Evolutionary conservation across 2,113 vertebrate species (phyloP), one percentile per base, ranked within the genome.

Genomic region (Panthera leo): DNA sequence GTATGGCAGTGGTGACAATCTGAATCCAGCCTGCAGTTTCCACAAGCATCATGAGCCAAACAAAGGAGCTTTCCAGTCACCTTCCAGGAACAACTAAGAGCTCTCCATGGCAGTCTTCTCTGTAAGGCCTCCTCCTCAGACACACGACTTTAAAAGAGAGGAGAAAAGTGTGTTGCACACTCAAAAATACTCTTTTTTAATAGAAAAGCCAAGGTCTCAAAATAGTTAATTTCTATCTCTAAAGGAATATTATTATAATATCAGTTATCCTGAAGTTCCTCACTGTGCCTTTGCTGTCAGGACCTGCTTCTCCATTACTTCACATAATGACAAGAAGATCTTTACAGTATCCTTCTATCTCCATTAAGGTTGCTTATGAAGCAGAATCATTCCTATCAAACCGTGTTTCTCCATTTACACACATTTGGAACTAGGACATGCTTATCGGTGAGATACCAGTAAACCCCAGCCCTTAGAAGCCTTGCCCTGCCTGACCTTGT

Each of bases 1-100:
- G 0, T 0, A 29, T 13, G 23, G 55, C 4, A 23, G 3, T 3
- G 70, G 27, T 0, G 0, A 16, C 23, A 5, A 18, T 27, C 4
- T 63, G 67, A 82, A 7, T 25, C 11, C 3, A 31, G 63, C 21
- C 23, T 88, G 11, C 1, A 1, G 10, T 21, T 51, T 68, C 55
- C 6, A 25, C 0, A 3, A 21, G 7, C 11, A 23, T 65, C 29
- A 14, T 29, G 23, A 48, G 3, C 65, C 21, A 31, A 51, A 31
- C 48, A 70, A n/a, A 84, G 45, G 3, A 36, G 13, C 5, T n/a
- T 31, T 92, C 39, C 21, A 25, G 1, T 23, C 23, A 27, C 73
- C 39, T 70, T 16, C 23, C 14, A 15, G 70, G 23, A 55, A 70
- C 5, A 14, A 15, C 29, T 14, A 10, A 48, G 67, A 34, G 58